Base-by-base conservation (phyloP, 2,797 vertebrate species). In the Threskiornis aethiopicus region DNA sequence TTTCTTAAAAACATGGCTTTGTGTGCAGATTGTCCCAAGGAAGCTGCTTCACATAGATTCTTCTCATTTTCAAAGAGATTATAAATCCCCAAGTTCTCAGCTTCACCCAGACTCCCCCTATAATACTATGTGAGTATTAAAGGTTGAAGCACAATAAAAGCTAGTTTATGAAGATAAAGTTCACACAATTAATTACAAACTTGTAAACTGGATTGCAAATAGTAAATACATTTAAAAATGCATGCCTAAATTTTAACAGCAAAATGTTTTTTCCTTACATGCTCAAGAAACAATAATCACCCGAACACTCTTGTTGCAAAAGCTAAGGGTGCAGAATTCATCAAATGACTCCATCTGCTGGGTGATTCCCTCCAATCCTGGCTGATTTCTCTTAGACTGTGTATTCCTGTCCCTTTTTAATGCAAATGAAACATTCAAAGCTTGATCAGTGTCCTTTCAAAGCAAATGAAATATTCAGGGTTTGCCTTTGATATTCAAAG, bases 401-500 rank as follows among this genome's bases (percentile, higher is more conserved):
- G n/a, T 82, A 89, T 94, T 96, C 81, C 89, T 89, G 84, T 67
- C 57, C 64, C 71, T 97, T 96, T 97, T 87, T 96, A 91, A 97
- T 96, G 96, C 84, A 97, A 97, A 97, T 96, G 81, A 89, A 95
- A 87, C 78, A 92, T 95, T 96, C 96, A 93, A 77, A 85, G 95
- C 93, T 91, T 92, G 84, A 97, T 97, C 96, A 96, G 84, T 93
- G 87, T 96, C 95, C 96, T 97, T 97, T 96, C 95, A 97, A 93
- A 94, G 90, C 64, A 96, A 94, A 94, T 94, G 87, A 96, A 97
- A 96, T 91, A 96, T 97, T 97, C 96, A 96, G 91, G 76, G 18
- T 84, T 85, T 89, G 64, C 84, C 82, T 97, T 97, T 96, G 96
- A 97, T 96, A 96, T 96, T 97, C 92, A 97, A 96, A 97, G 93